These are phyloP conservation scores for Sciurus vulgaris DNA, from an alignment of 2,797 vertebrate genomes.

Conservation along the genomic window DNA sequence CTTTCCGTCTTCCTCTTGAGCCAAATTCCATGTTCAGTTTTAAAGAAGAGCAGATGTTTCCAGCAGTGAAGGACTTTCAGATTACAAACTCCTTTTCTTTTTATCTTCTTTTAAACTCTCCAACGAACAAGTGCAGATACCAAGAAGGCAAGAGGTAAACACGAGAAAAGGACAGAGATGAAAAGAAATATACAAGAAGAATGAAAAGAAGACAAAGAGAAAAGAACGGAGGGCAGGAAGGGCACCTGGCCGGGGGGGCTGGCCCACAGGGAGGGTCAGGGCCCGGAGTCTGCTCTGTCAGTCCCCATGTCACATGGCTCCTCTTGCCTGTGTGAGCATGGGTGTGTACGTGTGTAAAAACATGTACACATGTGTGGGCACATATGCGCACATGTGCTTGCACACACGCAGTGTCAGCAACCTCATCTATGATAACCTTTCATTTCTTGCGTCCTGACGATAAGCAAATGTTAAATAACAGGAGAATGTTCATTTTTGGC, in stretches of 20 bases:
- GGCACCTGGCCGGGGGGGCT: accelerated
- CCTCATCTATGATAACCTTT: neutral
- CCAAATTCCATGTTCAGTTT: neutral
- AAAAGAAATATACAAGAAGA: too few relatives aligned
- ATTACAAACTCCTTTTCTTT: neutral
- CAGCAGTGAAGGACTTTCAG: neutral
- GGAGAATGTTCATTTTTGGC: too few relatives aligned
- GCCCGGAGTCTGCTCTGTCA: too few relatives aligned
- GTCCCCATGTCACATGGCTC: neutral
- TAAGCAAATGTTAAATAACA: neutral
- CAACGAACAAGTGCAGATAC: neutral
- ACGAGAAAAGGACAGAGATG: neutral
- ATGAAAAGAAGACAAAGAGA: neutral
- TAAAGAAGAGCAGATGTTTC: neutral
- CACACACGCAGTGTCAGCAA: neutral
- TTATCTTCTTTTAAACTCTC: neutral
- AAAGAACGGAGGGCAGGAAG: neutral
- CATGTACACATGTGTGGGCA: too few relatives aligned
- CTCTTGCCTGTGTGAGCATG: neutral
- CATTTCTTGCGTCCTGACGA: neutral
- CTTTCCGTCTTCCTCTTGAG: neutral
- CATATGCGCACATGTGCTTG: accelerated
- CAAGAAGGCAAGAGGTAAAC: neutral
- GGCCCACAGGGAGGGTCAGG: too few relatives aligned
- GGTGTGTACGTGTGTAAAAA: neutral